Conservation (phyloP, 2,113 vertebrate species). For the Aldabrachelys gigantea region DNA sequence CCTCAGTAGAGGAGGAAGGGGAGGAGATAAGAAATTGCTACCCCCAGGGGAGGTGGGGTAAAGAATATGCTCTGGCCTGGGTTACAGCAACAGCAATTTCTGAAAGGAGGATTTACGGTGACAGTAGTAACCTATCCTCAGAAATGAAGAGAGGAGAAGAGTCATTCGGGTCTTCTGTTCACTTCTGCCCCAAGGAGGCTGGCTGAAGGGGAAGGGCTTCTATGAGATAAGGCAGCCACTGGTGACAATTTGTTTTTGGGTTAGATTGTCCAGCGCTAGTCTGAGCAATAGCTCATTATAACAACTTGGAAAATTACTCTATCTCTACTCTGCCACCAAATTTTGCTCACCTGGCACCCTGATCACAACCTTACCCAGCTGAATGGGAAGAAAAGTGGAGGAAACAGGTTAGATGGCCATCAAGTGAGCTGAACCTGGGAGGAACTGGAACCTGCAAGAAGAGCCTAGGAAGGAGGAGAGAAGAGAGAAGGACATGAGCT, state of each 20-base stretch:
- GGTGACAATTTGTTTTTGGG: neutral
- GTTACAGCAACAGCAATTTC: neutral
- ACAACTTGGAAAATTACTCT: neutral
- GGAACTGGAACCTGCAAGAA: neutral
- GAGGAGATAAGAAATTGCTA: neutral
- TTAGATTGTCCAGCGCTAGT: neutral
- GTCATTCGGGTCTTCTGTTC: neutral
- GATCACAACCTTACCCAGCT: neutral
- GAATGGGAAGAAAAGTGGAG: neutral
- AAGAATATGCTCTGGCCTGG: neutral
- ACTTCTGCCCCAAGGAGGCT: neutral
- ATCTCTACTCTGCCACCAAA: neutral
- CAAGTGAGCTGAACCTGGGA: neutral
- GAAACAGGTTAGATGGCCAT: neutral
- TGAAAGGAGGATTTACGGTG: neutral
- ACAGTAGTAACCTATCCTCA: neutral
- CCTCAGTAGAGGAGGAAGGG: neutral
- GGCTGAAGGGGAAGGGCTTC: neutral
- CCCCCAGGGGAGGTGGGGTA: neutral
- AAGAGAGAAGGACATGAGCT: neutral
- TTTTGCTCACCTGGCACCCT: accelerated
- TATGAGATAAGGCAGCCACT: neutral
- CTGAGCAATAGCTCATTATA: neutral
- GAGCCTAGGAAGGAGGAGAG: neutral
- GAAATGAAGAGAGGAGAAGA: neutral